phyloP scores from a whole-genome alignment of 2,113 vertebrate genomes.

The Crotalus helleri region DNA sequence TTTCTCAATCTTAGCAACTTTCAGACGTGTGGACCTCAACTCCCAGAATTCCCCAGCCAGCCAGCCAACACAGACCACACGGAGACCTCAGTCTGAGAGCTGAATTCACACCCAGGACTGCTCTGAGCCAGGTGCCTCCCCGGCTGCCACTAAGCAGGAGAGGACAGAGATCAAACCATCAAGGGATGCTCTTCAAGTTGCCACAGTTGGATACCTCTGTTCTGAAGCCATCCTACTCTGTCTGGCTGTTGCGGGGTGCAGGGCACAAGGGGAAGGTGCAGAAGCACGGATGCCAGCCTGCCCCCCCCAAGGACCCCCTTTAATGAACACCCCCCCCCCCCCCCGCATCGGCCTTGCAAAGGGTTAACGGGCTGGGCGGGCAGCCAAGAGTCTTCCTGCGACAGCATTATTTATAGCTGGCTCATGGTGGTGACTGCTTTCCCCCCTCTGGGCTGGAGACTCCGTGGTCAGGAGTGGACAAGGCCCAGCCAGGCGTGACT shows the following conservation, averaged over 20 bases:
- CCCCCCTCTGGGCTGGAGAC: background rate
- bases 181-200: background rate
- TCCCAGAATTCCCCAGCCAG: background rate
- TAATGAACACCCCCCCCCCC: background rate
- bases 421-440: background rate
- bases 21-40: background rate
- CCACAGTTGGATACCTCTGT: no score
- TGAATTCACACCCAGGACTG: background rate
- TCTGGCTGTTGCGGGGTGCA: background rate
- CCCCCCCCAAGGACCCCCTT: background rate
- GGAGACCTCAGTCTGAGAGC: background rate
- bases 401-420: conserved; percentile 11
- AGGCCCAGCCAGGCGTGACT: background rate
- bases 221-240: background rate
- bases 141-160: background rate
- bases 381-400: background rate
- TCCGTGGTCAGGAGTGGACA: background rate
- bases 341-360: background rate
- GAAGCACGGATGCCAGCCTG: background rate
- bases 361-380: background rate
- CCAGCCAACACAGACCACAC: background rate
- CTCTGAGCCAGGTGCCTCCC: background rate
- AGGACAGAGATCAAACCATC: no score
- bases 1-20: background rate
- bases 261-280: background rate